Evolutionary conservation across 2,888 invertebrate genomes (phyloP).

Genomic region (Lochmaea capreae): DNA sequence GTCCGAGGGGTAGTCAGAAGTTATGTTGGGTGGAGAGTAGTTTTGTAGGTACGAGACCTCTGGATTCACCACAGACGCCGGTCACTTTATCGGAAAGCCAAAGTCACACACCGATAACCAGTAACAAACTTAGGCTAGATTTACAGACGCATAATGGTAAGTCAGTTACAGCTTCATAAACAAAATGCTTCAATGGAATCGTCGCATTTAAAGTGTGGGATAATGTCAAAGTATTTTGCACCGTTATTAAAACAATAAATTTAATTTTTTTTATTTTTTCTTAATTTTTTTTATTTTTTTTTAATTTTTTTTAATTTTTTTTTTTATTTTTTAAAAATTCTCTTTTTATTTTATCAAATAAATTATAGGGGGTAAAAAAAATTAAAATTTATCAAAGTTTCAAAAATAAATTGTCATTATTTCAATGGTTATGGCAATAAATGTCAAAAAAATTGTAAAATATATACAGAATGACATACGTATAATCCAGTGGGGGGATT

Average conservation of each 20-base stretch:
- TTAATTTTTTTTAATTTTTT: too few relatives aligned
- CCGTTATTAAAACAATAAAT: too few relatives aligned
- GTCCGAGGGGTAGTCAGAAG: constrained; percentile 75
- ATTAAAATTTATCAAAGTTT: too few relatives aligned
- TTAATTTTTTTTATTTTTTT: too few relatives aligned
- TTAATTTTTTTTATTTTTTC: too few relatives aligned
- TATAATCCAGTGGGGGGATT: neutral
- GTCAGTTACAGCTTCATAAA: constrained; percentile 63
- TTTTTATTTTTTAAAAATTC: too few relatives aligned
- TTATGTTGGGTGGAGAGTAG: constrained; percentile 94
- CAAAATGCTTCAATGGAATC: constrained; percentile 17
- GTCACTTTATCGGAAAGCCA: constrained; percentile 61
- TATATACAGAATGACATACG: neutral
- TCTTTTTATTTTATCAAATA: too few relatives aligned
- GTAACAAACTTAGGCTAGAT: constrained; percentile 69
- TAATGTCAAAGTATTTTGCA: constrained; percentile 24
- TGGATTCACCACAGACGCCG: constrained; percentile 88
- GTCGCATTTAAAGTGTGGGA: constrained; percentile 13
- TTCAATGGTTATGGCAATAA: neutral
- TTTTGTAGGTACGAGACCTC: constrained; percentile 86
- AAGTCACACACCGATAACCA: constrained; percentile 58
- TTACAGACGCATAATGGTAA: constrained; percentile 65
- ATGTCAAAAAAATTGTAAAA: neutral
- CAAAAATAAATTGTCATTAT: too few relatives aligned
- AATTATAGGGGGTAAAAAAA: too few relatives aligned